Conservation (phyloP, 2,797 vertebrate genomes). For the Melanotaenia parkinsoni region DNA sequence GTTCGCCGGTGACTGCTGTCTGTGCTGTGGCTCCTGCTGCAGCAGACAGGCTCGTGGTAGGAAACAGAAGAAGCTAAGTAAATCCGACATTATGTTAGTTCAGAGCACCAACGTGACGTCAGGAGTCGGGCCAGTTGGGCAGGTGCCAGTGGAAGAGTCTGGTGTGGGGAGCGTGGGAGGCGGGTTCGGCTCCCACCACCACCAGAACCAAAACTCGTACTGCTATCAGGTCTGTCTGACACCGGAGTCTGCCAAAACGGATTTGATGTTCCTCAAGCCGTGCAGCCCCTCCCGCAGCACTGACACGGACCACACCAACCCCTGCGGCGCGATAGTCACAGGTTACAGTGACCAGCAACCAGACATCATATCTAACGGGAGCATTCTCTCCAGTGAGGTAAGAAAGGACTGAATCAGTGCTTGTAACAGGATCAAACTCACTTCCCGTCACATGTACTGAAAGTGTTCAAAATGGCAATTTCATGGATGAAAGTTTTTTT, state of each 20-base stretch:
- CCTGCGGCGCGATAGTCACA: slow-evolving; percentile 93
- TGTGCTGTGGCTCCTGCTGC: slow-evolving; percentile 90
- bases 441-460: background rate
- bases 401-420: slow-evolving; percentile 54
- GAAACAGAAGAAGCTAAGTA: slow-evolving; percentile 96
- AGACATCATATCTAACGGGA: slow-evolving; percentile 98
- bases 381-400: slow-evolving; percentile 96
- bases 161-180: slow-evolving; percentile 80
- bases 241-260: slow-evolving; percentile 97
- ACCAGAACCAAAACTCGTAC: slow-evolving; percentile 96
- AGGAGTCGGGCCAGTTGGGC: slow-evolving; percentile 80
- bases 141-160: slow-evolving; percentile 91
- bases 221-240: slow-evolving; percentile 99
- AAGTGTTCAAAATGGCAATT: slow-evolving; percentile 3
- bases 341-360: slow-evolving; percentile 96
- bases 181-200: slow-evolving; percentile 90
- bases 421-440: background rate
- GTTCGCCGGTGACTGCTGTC: slow-evolving; percentile 91
- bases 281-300: slow-evolving; percentile 94
- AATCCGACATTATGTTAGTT: slow-evolving; percentile 99
- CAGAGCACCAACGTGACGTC: slow-evolving; percentile 91
- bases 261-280: slow-evolving; percentile 98
- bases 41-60: slow-evolving; percentile 89
- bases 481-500: slow-evolving; percentile 23
- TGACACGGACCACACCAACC: slow-evolving; percentile 92